Base-by-base conservation (phyloP, 2,113 vertebrate genomes). In the Phycodurus eques region DNA sequence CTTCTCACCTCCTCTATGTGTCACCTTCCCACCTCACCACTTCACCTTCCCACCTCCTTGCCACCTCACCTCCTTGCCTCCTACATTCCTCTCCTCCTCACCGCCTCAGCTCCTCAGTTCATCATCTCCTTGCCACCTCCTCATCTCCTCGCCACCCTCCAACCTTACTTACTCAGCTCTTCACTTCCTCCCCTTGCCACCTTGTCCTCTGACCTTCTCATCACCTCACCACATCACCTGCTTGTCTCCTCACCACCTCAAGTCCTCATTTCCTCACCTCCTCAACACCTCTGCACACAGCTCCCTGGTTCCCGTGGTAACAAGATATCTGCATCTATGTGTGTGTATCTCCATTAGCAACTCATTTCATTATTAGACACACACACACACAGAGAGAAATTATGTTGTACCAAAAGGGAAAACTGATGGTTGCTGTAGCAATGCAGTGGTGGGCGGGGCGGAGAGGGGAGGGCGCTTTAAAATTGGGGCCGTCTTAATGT, bases 221-320 rank as follows among this genome's bases (percentile, higher is more conserved):
- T 17, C 2, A 22, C 20, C 53, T 56, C 20, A 22, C 8, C 9
- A 11, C 10, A 19, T n/a, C 53, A 22, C 53, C 11, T 56, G 7
- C n/a, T n/a, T n/a, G 3, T 56, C 53, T 22, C 53, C n/a, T 56
- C 53, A 56, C 53, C 20, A 22, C 20, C 53, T 56, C 53, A 73
- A 66, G 63, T 71, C 73, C 83, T 78, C 73, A 69, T 51, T 63
- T 69, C 35, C n/a, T 22, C 53, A 56, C 53, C 20, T 10, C 20
- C 53, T 56, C 53, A 73, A 66, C 69, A 87, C 89, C 88, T 88
- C 82, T 80, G 74, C 77, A 79, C 89, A 87, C 89, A 87, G 89
- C 88, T 89, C 85, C 27, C 80, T 85, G 85, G 92, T 93, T 91
- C 77, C 91, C 91, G 79, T 92, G 90, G 91, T 87, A 93, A 94